Percentiles rank a stretch among this genome's conserved stretches.
Evolutionary conservation across 2,797 vertebrate genomes (phyloP).

Genomic region (Eurystomus glaucurus): DNA sequence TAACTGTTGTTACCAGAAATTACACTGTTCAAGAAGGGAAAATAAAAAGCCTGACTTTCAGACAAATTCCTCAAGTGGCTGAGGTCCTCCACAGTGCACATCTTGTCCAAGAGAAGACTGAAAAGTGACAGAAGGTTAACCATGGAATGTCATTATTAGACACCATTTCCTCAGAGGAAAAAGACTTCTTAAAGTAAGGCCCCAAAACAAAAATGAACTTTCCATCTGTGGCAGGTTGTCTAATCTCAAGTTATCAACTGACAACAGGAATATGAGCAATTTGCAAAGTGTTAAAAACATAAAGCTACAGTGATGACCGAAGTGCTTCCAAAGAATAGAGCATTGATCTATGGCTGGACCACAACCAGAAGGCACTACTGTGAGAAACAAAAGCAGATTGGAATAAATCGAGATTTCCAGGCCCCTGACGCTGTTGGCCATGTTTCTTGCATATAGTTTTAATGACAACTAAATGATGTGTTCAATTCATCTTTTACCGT

Average conservation of each 20-base stretch:
- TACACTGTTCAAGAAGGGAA: neutral
- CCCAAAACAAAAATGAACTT: neutral
- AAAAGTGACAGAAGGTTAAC: neutral
- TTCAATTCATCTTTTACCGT: neutral
- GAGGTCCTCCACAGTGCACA: neutral
- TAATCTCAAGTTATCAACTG: neutral
- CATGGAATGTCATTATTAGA: neutral
- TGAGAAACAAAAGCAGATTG: constrained; percentile 5
- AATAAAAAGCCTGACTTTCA: neutral
- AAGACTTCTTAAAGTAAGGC: neutral
- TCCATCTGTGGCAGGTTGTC: neutral
- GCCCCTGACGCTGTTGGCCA: neutral
- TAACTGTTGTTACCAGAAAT: neutral
- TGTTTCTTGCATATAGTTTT: neutral
- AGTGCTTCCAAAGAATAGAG: neutral
- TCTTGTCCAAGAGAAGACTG: neutral
- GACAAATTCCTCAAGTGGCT: neutral
- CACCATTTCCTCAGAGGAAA: neutral
- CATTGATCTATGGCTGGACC: neutral
- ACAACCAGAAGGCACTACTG: neutral
- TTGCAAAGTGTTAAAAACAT: neutral
- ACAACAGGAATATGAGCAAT: neutral
- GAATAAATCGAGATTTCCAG: neutral
- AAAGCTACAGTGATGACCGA: neutral
- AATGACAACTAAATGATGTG: neutral